phyloP scores from a whole-genome alignment of 2,113 vertebrate species.

The Xerus inauris region DNA sequence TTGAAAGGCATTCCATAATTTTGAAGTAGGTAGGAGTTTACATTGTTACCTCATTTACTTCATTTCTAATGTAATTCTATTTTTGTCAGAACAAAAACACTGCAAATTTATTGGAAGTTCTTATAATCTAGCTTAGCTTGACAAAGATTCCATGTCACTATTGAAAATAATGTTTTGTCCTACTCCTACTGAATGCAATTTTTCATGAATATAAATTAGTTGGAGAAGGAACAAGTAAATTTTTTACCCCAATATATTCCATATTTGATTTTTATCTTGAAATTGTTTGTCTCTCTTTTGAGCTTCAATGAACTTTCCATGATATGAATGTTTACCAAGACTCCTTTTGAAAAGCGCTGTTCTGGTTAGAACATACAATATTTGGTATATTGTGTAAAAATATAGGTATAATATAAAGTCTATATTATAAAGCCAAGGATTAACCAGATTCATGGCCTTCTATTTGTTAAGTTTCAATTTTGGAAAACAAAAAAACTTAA shows the following conservation, averaged over 20 bases:
- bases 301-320: not conserved
- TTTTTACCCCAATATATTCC: not conserved
- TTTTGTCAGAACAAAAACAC: not conserved
- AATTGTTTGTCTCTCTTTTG: not conserved
- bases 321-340: not conserved
- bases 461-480: not conserved
- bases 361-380: not conserved
- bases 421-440: not conserved
- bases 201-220: not conserved
- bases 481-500: not conserved
- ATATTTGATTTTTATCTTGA: not conserved
- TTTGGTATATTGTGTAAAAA: not conserved
- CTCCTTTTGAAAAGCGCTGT: not conserved
- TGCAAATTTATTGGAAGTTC: not conserved
- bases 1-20: not conserved
- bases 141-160: not conserved
- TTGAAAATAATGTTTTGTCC: not conserved
- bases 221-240: not conserved
- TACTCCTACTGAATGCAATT: not conserved
- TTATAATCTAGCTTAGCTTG: not conserved
- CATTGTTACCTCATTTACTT: not conserved
- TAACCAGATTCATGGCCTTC: not conserved
- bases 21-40: not conserved
- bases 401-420: not conserved
- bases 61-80: not conserved